phyloP scores from a whole-genome alignment of 2,888 invertebrate species.

The Tetranychus piercei region DNA sequence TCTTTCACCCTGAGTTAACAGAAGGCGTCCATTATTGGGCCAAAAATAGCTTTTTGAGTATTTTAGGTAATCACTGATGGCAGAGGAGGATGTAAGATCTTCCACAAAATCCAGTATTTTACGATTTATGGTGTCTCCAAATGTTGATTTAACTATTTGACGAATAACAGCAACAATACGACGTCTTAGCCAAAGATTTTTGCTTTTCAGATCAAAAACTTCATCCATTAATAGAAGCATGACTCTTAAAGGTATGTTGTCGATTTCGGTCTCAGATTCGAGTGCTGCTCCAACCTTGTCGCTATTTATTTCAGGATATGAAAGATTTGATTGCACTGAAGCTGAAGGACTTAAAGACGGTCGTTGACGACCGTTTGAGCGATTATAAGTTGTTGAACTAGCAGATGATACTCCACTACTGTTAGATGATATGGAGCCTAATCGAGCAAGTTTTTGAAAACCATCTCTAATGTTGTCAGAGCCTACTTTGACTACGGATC shows the following conservation, averaged over 20 bases:
- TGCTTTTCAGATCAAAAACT: constrained; percentile 59
- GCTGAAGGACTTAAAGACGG: neutral
- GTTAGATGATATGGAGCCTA: neutral
- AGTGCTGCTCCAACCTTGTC: constrained; percentile 24
- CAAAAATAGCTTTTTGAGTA: constrained; percentile 47
- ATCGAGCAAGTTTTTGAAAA: constrained; percentile 34
- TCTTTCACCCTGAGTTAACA: constrained; percentile 29
- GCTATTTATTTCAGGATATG: neutral
- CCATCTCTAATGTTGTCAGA: constrained; percentile 73
- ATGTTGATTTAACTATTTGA: constrained; percentile 57
- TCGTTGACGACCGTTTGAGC: neutral
- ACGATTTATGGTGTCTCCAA: constrained; percentile 63
- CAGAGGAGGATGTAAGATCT: constrained; percentile 63
- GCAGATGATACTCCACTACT: neutral
- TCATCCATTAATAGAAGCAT: constrained; percentile 62
- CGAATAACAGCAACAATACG: constrained; percentile 53
- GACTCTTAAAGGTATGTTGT: constrained; percentile 62
- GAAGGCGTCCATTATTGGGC: constrained; percentile 39
- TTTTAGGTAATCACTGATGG: constrained; percentile 66
- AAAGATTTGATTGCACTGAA: neutral
- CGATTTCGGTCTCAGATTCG: constrained; percentile 35
- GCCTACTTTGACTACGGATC: constrained; percentile 59
- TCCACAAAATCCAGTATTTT: constrained; percentile 73
- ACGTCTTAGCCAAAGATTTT: constrained; percentile 61
- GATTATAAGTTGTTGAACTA: neutral